A percentile compares a stretch with the other conserved stretches of the same genome.
These are phyloP conservation scores for Tricholauxania praeusta DNA, from an alignment of 2,888 invertebrate species.

Conservation along the genomic window DNA sequence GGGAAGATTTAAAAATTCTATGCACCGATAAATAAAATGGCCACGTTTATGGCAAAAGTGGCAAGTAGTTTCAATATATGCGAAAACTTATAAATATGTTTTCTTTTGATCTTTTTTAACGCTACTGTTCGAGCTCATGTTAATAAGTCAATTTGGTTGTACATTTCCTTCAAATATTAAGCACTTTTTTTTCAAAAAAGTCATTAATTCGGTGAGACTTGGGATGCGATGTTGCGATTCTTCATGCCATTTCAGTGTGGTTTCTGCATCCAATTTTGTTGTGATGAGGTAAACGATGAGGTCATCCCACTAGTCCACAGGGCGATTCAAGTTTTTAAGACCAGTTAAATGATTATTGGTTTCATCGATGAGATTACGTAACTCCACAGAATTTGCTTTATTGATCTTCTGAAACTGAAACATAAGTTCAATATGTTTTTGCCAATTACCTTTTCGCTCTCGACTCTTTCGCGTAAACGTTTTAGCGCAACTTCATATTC, in stretches of 20 bases:
- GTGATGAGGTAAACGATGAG: conserved; percentile 37
- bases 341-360: conserved; percentile 42
- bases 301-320: conserved; percentile 37
- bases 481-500: conserved; percentile 40
- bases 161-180: conserved; percentile 43
- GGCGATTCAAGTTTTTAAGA: conserved; percentile 39
- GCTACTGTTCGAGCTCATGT: conserved; percentile 21
- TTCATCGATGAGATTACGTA: conserved; percentile 40
- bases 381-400: conserved; percentile 37
- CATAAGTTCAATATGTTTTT: conserved; percentile 38
- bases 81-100: too few species aligned
- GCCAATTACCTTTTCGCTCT: conserved; percentile 41
- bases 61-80: too few species aligned
- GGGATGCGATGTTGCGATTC: conserved; percentile 37
- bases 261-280: conserved; percentile 38
- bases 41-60: too few species aligned
- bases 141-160: conserved; percentile 21
- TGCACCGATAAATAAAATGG: too few species aligned
- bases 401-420: too few species aligned
- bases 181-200: conserved; percentile 37
- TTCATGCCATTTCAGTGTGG: conserved; percentile 37
- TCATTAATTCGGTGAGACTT: conserved; percentile 34
- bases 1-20: too few species aligned
- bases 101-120: too few species aligned
- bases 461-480: conserved; percentile 39